These are phyloP conservation scores for Sepioteuthis lessoniana DNA, from an alignment of 2,888 invertebrate genomes.

Conservation along the genomic window DNA sequence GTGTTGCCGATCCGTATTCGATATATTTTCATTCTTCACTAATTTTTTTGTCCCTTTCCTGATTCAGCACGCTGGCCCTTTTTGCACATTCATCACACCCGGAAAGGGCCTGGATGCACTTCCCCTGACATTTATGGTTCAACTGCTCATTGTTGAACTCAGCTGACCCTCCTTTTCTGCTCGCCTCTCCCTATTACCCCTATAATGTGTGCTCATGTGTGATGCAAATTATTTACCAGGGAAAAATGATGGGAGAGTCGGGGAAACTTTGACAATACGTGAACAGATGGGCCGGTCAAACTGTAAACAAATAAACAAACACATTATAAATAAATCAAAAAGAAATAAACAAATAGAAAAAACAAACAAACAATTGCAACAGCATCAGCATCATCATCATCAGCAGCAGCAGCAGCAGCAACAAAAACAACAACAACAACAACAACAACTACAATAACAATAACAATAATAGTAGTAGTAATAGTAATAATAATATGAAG, in stretches of 20 bases:
- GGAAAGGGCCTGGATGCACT: not conserved
- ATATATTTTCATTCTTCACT: not conserved
- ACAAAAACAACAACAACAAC: too few relatives aligned
- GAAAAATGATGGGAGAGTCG: not conserved
- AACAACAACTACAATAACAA: not conserved
- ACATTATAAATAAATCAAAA: conserved; percentile 20
- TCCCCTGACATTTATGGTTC: not conserved
- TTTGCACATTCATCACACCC: not conserved
- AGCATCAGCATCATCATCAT: not conserved
- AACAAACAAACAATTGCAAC: not conserved
- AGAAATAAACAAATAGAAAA: not conserved
- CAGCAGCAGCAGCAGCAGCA: too few relatives aligned
- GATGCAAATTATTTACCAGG: not conserved
- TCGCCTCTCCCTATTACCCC: not conserved
- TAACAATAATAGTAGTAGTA: not conserved
- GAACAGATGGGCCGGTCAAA: conserved; percentile 11
- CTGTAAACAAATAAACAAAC: conserved; percentile 33
- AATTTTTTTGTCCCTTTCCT: not conserved
- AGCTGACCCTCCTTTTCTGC: not conserved
- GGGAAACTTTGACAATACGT: not conserved
- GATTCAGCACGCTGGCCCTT: not conserved
- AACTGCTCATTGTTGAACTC: not conserved
- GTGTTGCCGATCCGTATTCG: not conserved
- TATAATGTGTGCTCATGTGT: not conserved
- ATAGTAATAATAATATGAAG: too few relatives aligned